Evolutionary conservation across 2,888 invertebrate genomes (phyloP).

Genomic region (Matsumyia berberina): DNA sequence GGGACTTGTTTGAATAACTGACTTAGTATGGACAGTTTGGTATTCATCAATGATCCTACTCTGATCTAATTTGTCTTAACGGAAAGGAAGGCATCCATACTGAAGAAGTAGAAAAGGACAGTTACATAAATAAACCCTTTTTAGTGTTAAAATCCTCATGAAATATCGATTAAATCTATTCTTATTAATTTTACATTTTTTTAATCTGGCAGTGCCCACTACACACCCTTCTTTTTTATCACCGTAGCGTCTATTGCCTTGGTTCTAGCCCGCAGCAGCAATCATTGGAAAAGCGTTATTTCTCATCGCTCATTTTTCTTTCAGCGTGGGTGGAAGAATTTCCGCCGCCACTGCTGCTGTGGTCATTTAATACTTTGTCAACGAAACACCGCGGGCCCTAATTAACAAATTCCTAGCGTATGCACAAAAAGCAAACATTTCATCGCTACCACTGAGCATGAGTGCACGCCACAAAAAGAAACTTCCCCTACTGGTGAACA

Average conservation of each 20-base stretch:
- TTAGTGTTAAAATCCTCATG: no score
- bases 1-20: no score
- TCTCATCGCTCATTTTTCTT: conserved; percentile 12
- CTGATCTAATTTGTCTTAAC: no score
- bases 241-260: neutral
- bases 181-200: no score
- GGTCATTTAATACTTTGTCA: conserved; percentile 53
- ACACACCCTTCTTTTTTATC: conserved; percentile 28
- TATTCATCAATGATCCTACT: no score
- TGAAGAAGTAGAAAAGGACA: no score
- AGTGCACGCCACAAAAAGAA: neutral
- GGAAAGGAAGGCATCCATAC: no score
- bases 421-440: conserved; percentile 31
- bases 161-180: no score
- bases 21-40: no score
- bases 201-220: conserved; percentile 24
- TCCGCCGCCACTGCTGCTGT: conserved; percentile 19
- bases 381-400: conserved; percentile 35
- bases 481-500: conserved; percentile 26
- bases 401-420: conserved; percentile 56
- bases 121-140: no score
- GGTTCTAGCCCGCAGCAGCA: neutral
- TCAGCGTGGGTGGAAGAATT: conserved; percentile 66
- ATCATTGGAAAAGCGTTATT: conserved; percentile 3
- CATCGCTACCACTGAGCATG: conserved; percentile 2